Percentiles rank a stretch among this genome's conserved stretches.
Conservation (phyloP, 2,888 invertebrate genomes). For the Nymphalis c-album region DNA sequence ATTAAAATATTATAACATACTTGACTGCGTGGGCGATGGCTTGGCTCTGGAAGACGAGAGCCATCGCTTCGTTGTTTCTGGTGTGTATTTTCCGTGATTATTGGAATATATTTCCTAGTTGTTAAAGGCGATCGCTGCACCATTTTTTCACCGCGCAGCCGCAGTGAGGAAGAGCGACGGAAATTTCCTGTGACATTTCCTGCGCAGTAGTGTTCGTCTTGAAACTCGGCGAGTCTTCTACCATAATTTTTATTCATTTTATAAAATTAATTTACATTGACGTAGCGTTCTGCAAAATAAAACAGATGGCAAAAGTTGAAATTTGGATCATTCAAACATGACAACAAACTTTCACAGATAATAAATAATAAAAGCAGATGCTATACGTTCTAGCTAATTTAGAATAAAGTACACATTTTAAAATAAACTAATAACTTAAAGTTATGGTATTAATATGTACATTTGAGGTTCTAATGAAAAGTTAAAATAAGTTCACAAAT, state of each 20-base stretch:
- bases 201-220: constrained; percentile 78
- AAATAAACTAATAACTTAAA: no score
- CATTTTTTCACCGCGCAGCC: constrained; percentile 85
- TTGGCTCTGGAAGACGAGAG: constrained; percentile 68
- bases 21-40: constrained; percentile 81
- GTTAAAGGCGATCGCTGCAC: constrained; percentile 78
- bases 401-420: neutral
- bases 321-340: constrained; percentile 28
- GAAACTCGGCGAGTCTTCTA: constrained; percentile 69
- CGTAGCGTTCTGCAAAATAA: constrained; percentile 63
- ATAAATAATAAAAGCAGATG: constrained; percentile 22
- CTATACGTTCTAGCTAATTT: neutral
- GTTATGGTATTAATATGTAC: no score
- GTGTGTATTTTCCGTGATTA: constrained; percentile 83
- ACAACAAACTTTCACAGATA: constrained; percentile 40
- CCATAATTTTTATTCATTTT: constrained; percentile 74
- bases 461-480: no score
- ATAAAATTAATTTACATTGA: constrained; percentile 67
- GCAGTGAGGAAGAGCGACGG: constrained; percentile 85
- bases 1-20: constrained; percentile 61
- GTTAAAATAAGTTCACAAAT: no score
- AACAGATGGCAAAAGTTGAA: constrained; percentile 58
- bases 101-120: constrained; percentile 79
- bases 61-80: constrained; percentile 75
- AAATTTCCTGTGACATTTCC: constrained; percentile 79